A percentile compares a stretch with the other conserved stretches of the same genome.
phyloP scores from a whole-genome alignment of 2,797 vertebrate genomes.

The Crenichthys baileyi region DNA sequence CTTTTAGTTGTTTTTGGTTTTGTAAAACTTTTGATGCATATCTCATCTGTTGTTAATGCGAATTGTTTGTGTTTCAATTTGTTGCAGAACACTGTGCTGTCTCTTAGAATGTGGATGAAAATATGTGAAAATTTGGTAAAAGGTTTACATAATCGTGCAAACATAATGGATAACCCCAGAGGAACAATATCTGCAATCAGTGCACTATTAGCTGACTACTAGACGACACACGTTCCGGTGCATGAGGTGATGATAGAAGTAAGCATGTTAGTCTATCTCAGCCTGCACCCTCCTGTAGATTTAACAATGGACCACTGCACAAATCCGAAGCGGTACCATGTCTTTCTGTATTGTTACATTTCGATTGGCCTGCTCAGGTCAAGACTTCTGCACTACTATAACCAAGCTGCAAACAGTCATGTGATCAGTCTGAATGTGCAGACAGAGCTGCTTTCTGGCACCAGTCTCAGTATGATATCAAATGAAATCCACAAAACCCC shows the following conservation, averaged over 20 bases:
- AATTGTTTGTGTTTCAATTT: slow-evolving; percentile 68
- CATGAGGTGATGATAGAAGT: slow-evolving; percentile 74
- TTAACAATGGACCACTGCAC: slow-evolving; percentile 63
- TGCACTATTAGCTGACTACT: slow-evolving; percentile 76
- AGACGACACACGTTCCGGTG: slow-evolving; percentile 68
- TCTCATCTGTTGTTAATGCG: slow-evolving; percentile 56
- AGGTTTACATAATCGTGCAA: slow-evolving; percentile 59
- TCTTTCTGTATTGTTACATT: slow-evolving; percentile 58
- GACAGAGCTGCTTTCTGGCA: slow-evolving; percentile 47
- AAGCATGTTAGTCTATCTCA: slow-evolving; percentile 78
- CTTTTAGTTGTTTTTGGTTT: slow-evolving; percentile 65
- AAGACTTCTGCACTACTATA: slow-evolving; percentile 61
- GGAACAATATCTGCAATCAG: slow-evolving; percentile 67
- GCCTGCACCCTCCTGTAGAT: slow-evolving; percentile 63
- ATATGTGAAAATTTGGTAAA: slow-evolving; percentile 67
- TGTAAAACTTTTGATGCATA: slow-evolving; percentile 60
- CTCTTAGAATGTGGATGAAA: slow-evolving; percentile 70
- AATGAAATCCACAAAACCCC: slow-evolving; percentile 64
- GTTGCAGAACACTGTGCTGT: slow-evolving; percentile 75
- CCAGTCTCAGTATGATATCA: slow-evolving; percentile 48
- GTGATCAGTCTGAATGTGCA: slow-evolving; percentile 58
- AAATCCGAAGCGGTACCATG: slow-evolving; percentile 47
- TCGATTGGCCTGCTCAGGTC: slow-evolving; percentile 45
- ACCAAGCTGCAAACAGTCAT: slow-evolving; percentile 66
- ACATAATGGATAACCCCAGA: slow-evolving; percentile 47